These are phyloP conservation scores for Rhopalosiphum padi DNA, from an alignment of 1,140 invertebrate species.

Conservation along the genomic window DNA sequence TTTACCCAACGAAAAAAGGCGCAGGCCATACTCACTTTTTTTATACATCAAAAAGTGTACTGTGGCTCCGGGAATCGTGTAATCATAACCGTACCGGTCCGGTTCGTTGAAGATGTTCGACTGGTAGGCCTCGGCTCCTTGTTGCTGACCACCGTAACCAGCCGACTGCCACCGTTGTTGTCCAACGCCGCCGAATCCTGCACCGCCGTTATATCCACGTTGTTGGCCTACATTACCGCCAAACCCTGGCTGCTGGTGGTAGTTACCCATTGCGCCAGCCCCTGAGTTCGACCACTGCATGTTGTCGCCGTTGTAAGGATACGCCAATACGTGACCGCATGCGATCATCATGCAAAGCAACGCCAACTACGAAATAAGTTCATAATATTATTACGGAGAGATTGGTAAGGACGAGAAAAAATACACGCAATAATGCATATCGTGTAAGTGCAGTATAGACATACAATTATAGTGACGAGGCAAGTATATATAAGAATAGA, in stretches of 20 bases:
- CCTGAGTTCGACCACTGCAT: constrained; percentile 22
- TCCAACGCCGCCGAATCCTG: not conserved
- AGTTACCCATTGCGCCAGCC: not conserved
- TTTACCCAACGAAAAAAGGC: not conserved
- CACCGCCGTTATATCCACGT: not conserved
- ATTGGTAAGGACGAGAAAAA: not conserved
- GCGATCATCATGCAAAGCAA: not conserved
- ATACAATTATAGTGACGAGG: too few species aligned
- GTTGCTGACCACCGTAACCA: not conserved
- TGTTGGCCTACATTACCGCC: not conserved
- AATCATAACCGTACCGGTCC: constrained; percentile 58
- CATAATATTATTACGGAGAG: not conserved
- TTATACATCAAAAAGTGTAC: constrained; percentile 54
- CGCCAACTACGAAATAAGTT: not conserved
- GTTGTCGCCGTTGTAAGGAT: not conserved
- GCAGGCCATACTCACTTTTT: constrained; percentile 30
- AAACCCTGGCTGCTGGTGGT: not conserved
- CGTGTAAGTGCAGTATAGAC: not conserved
- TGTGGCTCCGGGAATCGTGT: constrained; percentile 52
- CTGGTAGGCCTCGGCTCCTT: constrained; percentile 27
- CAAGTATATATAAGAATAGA: not conserved
- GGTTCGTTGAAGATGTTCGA: constrained; percentile 42
- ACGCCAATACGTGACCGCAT: not conserved
- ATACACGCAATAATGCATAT: too few species aligned
- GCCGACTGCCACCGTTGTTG: not conserved